Evolutionary conservation across 64 coral and sea anemone genomes (phyloP).

Genomic region (Montipora sp.): DNA sequence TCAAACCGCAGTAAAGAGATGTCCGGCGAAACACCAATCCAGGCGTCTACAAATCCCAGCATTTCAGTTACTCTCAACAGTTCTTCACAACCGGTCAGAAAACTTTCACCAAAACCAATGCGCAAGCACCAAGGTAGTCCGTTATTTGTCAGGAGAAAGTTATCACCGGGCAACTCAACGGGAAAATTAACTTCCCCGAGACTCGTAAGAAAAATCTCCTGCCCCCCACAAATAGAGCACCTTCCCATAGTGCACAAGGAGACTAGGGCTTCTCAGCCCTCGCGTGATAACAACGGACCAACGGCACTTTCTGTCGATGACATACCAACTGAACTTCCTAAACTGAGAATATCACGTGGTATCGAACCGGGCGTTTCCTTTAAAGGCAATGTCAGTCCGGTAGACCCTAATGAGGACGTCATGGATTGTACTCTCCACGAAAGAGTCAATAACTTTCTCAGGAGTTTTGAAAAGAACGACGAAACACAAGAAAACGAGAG

Average conservation of each 20-base stretch:
- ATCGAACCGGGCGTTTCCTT: background rate
- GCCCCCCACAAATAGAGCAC: background rate
- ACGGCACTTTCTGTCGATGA: background rate
- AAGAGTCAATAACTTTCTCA: slow-evolving; percentile 36
- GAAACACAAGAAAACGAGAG: background rate
- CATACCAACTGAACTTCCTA: slow-evolving; percentile 25
- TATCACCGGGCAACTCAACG: background rate
- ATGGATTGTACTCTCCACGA: slow-evolving; percentile 42
- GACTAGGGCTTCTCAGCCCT: background rate
- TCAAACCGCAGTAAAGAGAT: background rate
- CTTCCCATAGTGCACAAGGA: background rate
- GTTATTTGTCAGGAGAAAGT: slow-evolving; percentile 12
- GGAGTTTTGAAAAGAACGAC: slow-evolving; percentile 15
- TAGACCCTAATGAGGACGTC: background rate
- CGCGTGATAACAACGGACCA: slow-evolving; percentile 7
- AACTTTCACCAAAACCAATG: background rate
- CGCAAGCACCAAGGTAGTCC: background rate
- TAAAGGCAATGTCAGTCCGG: background rate
- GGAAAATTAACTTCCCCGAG: background rate
- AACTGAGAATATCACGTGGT: background rate
- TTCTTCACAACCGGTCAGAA: background rate
- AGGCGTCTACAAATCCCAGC: background rate
- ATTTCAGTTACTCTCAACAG: background rate
- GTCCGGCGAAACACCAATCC: background rate
- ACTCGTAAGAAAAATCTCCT: background rate